Base-by-base conservation (phyloP, 2,888 invertebrate genomes). In the Lysandra bellargus region DNA sequence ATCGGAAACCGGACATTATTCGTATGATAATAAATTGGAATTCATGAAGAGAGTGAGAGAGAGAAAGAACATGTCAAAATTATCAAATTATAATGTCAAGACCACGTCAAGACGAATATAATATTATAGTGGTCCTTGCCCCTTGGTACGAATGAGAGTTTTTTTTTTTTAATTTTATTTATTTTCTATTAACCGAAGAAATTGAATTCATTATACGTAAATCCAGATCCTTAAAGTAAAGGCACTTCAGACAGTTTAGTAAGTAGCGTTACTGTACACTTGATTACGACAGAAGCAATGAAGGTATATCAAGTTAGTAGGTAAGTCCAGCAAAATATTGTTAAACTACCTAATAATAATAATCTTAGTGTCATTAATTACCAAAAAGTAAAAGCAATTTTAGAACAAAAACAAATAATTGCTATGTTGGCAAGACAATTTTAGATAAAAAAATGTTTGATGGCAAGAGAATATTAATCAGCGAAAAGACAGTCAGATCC, bases 191-290 rank as follows among this genome's bases (percentile, higher is more conserved):
- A 69, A 33, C 69, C 33, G 5, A 33, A 69, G 33, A 69, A 69
- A 69, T 69, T 69, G 69, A 69, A 33, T 69, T 69, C 33, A 69
- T 69, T 33, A 69, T 33, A 69, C 69, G 30, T 69, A 69, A 69
- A 69, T 69, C 33, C 33, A 33, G 33, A 69, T 69, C 69, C 17
- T 33, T 33, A 37, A 69, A 69, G 14, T 69, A 69, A 69, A 30
- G 33, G 33, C 69, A 33, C 14, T 69, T 69, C 69, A 69, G 23
- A 69, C 69, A 33, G 4, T 33, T 33, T 12, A 12, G 9, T 4
- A 14, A 3, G 33, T 33, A 30, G 64, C 64, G 64, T 33, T 33
- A n/a, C 12, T 30, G 23, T 7, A 2, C 23, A 23, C 64, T n/a
- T 60, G 60, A n/a, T 5, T 61, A 7, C 0, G 61, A 7, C 61